Evolutionary conservation across 2,888 invertebrate genomes (phyloP), one percentile per base, ranked within the genome.

Genomic region (Rotaria magnacalcarata): DNA sequence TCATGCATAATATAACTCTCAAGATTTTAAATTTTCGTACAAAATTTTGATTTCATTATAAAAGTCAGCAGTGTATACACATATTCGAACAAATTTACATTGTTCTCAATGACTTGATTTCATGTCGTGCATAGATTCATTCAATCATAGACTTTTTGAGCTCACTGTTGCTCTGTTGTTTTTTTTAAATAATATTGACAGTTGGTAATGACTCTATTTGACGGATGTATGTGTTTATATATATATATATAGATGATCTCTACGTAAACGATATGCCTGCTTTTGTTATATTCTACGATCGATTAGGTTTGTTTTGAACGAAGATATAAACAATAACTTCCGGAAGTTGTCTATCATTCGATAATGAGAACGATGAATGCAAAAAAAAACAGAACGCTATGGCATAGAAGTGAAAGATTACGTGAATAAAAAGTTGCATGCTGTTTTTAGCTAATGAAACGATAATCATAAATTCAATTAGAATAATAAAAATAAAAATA

Each of bases 231-330:
- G 16, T 67, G 67, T 67, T 27, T 67, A 67, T 67, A n/a, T 58
- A n/a, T n/a, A 58, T n/a, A 58, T 52, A 52, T 54, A 11, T 54
- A 54, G 11, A 54, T 54, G 21, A 8, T 52, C 14, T 52, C 2
- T 6, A 11, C 14, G n/a, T 34, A 27, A 27, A 67, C 24, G 67
- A 27, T 27, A 34, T 67, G 67, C 2, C 14, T 34, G 27, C 16
- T 16, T 34, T 67, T 34, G 67, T 67, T 67, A 67, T 67, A 34
- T 14, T 67, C 34, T 67, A 67, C 67, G 67, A 67, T 34, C 16
- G 67, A 67, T 67, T 67, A 67, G 19, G 16, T 67, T 67, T 67
- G 67, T 67, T 67, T 67, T 67, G 67, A 67, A 67, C 19, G 67
- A 1, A 67, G 34, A 67, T 67, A 27, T 67, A 67, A 67, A 67